phyloP scores from a whole-genome alignment of 2,113 vertebrate species.

The Poicephalus gulielmi region DNA sequence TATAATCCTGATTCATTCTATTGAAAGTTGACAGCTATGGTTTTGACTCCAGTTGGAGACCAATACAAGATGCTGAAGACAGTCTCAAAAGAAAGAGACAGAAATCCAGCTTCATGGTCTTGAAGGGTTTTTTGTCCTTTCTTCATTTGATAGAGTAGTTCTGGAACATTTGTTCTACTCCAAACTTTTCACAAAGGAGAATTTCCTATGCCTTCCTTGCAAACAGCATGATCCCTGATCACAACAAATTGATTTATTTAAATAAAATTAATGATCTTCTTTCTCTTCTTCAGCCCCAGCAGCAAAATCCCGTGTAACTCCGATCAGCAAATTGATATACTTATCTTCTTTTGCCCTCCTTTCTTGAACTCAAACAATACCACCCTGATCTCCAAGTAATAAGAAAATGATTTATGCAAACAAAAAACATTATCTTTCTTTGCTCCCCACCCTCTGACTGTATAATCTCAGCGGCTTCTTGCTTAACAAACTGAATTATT shows the following conservation, averaged over 20 bases:
- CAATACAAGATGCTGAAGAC: background rate
- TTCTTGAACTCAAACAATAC: conserved; percentile 43
- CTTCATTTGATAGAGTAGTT: background rate
- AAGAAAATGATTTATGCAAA: conserved; percentile 76
- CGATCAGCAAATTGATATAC: conserved; percentile 55
- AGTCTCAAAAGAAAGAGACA: background rate
- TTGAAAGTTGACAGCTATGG: background rate
- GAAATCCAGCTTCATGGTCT: background rate
- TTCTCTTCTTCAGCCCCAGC: conserved; percentile 19
- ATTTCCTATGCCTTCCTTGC: conserved; percentile 25
- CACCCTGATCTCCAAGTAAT: conserved; percentile 69
- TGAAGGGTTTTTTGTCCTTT: background rate
- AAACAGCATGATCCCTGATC: conserved; percentile 46
- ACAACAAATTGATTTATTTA: conserved; percentile 72
- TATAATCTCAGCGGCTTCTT: conserved; percentile 51
- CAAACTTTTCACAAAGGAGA: background rate
- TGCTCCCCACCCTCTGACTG: conserved; percentile 50
- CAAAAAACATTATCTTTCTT: conserved; percentile 62
- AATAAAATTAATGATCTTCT: conserved; percentile 64
- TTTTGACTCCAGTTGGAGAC: background rate
- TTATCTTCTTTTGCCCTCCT: conserved; percentile 53
- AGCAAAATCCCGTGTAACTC: conserved; percentile 54
- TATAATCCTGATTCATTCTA: background rate
- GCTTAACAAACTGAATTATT: conserved; percentile 73
- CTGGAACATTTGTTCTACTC: background rate